Evolutionary conservation across 2,797 vertebrate genomes (phyloP).

Genomic region (Prionace glauca): DNA sequence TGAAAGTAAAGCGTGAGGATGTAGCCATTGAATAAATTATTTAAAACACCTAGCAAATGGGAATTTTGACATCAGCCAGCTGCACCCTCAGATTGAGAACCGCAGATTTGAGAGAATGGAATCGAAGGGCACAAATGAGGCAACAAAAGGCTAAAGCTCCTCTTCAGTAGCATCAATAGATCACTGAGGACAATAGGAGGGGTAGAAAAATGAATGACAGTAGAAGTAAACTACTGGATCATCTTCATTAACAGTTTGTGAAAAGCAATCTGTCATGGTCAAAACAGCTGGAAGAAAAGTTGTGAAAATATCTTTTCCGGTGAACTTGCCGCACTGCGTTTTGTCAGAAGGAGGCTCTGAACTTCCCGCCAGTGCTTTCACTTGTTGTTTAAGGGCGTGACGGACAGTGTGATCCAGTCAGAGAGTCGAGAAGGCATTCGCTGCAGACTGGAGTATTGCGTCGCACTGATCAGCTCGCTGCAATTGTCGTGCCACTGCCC

Average conservation of each 20-base stretch:
- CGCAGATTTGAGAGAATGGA: background rate
- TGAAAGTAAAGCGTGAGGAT: background rate
- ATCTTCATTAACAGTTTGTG: background rate
- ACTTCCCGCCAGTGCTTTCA: too few relatives aligned
- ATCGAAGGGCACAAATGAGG: background rate
- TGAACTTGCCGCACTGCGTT: background rate
- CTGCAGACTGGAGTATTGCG: background rate
- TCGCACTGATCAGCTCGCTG: constrained; percentile 52
- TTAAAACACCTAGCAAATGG: background rate
- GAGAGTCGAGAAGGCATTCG: background rate
- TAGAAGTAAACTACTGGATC: background rate
- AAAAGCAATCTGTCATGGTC: background rate
- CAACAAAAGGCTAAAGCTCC: background rate
- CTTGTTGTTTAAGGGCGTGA: background rate
- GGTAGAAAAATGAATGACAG: background rate
- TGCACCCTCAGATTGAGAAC: background rate
- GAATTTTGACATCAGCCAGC: background rate
- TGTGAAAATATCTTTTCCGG: background rate
- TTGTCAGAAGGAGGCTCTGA: background rate
- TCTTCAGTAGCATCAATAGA: background rate
- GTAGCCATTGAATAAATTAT: background rate
- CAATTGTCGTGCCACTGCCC: constrained; percentile 83
- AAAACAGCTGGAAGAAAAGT: background rate
- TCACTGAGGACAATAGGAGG: background rate
- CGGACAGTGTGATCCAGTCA: background rate